Evolutionary conservation across 2,797 vertebrate species (phyloP).

Genomic region (Propithecus perrieri): DNA sequence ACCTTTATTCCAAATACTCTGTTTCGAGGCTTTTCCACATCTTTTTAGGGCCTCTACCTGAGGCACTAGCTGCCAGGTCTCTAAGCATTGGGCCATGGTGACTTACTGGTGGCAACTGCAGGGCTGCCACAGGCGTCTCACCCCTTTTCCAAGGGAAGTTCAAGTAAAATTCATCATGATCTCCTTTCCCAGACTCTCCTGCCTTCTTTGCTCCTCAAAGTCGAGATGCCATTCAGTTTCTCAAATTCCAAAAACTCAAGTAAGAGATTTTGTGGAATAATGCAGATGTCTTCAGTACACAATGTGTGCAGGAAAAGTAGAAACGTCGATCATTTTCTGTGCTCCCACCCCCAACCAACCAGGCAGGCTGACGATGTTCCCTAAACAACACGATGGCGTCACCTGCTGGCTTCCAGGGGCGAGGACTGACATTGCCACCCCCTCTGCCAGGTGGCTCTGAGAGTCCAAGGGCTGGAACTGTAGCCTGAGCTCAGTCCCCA

Average conservation of each 20-base stretch:
- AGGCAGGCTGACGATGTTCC: background rate
- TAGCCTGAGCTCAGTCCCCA: background rate
- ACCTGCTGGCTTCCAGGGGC: background rate
- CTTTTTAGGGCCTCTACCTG: background rate
- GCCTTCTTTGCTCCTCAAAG: background rate
- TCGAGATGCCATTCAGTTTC: background rate
- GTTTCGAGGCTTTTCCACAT: background rate
- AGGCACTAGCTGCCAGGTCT: background rate
- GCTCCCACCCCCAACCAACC: no score
- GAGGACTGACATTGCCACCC: background rate
- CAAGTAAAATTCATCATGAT: background rate
- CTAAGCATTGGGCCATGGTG: background rate
- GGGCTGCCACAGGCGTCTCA: background rate
- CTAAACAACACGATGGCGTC: background rate
- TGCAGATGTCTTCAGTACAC: background rate
- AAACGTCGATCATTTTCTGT: background rate
- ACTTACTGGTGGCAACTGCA: accelerated
- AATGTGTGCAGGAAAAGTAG: background rate
- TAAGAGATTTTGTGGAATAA: background rate
- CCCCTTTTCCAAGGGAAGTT: background rate
- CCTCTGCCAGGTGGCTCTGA: background rate
- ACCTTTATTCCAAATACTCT: background rate
- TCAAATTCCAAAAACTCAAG: background rate
- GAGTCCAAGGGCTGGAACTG: background rate
- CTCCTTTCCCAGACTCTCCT: background rate